Conservation (phyloP, 2,113 vertebrate genomes). For the Puntigrus tetrazona region DNA sequence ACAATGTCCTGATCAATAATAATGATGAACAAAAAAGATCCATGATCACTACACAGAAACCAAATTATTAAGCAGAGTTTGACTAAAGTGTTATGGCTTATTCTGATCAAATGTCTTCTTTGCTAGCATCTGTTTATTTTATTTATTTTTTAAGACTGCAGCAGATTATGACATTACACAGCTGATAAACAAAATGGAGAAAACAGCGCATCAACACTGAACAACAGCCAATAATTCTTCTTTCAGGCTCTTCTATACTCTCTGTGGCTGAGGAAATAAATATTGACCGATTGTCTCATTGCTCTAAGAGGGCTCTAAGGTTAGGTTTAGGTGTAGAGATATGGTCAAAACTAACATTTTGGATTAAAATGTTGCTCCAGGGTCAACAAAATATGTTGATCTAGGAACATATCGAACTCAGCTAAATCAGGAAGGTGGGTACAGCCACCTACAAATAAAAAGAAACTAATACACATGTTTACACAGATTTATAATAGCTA, state of each 20-base stretch:
- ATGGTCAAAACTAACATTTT: no score
- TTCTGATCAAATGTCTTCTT: background rate
- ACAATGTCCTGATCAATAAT: background rate
- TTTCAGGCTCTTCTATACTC: slow-evolving; percentile 16
- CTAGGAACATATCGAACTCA: no score
- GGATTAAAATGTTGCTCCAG: no score
- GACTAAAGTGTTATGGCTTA: background rate
- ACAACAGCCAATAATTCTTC: slow-evolving; percentile 1
- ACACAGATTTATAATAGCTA: background rate
- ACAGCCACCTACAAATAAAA: background rate
- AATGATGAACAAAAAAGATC: background rate
- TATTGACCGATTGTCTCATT: slow-evolving; percentile 46
- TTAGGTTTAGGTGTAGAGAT: no score
- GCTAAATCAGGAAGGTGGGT: no score
- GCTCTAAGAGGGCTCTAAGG: background rate
- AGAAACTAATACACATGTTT: slow-evolving; percentile 10
- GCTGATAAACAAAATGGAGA: background rate
- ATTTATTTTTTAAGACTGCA: background rate
- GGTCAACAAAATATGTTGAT: no score
- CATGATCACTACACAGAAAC: background rate
- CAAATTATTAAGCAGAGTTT: background rate
- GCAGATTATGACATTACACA: background rate
- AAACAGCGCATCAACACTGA: background rate
- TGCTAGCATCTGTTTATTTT: background rate
- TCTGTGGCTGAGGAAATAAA: slow-evolving; percentile 38